Percentiles rank a stretch among this genome's conserved stretches.
Conservation (phyloP, 2,113 vertebrate genomes). For the Spea bombifrons region DNA sequence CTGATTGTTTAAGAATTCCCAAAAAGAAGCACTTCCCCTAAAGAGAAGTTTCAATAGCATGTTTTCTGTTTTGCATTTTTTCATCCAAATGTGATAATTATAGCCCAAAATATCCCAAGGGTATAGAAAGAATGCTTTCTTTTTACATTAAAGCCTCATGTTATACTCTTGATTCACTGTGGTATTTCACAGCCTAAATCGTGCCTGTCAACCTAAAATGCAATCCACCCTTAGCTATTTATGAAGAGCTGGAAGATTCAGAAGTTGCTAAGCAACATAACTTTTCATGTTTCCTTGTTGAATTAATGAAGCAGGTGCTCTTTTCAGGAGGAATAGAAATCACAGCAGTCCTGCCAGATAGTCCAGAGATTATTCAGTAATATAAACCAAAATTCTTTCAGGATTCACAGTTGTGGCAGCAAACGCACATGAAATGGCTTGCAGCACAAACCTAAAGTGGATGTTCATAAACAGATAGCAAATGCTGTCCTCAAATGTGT, state of each 20-base stretch:
- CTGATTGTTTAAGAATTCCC: no score
- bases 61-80: no score
- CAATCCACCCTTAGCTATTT: constrained; percentile 1
- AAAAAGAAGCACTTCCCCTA: no score
- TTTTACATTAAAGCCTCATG: no score
- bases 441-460: not conserved
- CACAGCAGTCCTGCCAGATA: not conserved
- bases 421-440: not conserved
- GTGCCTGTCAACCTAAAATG: not conserved
- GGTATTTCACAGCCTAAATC: not conserved
- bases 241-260: constrained; percentile 3
- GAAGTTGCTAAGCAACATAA: constrained; percentile 29
- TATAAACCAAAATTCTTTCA: not conserved
- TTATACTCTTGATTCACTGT: no score
- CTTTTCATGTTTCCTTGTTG: constrained; percentile 10
- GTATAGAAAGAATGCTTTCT: no score
- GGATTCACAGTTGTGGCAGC: not conserved
- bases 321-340: not conserved
- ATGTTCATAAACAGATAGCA: not conserved
- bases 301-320: constrained; percentile 36
- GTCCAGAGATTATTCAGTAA: not conserved
- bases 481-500: not conserved
- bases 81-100: no score
- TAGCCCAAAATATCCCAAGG: no score
- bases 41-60: no score